phyloP scores from a whole-genome alignment of 2,113 vertebrate genomes.

The Urocitellus parryii region DNA sequence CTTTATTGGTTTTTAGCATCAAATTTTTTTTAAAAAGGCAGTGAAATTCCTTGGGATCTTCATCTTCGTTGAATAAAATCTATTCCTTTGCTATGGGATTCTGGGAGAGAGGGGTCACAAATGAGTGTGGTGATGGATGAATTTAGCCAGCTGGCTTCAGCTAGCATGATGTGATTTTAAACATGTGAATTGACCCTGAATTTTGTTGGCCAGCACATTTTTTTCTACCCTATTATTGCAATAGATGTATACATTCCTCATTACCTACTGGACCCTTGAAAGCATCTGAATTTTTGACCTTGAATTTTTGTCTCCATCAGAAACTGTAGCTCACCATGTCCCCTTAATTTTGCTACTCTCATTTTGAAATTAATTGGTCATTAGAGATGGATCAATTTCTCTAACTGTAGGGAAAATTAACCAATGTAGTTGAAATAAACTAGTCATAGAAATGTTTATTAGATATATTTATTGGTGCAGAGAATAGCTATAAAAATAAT shows the following conservation, averaged over 20 bases:
- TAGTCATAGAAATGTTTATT: constrained; percentile 38
- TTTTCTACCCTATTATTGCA: neutral
- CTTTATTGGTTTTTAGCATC: neutral
- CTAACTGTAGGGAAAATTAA: neutral
- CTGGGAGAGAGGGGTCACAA: neutral
- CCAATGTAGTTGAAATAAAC: constrained; percentile 42
- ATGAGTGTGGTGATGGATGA: neutral
- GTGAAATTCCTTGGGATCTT: neutral
- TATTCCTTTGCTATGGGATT: neutral
- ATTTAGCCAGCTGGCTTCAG: neutral
- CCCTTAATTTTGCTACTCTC: constrained; percentile 24
- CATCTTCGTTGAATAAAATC: neutral
- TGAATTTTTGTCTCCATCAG: constrained; percentile 4
- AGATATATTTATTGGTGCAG: constrained; percentile 12
- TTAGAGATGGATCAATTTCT: constrained; percentile 42
- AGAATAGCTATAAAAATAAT: constrained; percentile 43
- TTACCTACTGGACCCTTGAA: neutral
- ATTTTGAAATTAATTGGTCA: constrained; percentile 54
- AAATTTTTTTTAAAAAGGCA: no score
- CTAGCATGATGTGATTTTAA: neutral
- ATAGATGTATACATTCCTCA: neutral
- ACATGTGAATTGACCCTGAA: neutral
- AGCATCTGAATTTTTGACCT: constrained; percentile 49
- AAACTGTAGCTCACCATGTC: neutral
- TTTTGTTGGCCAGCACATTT: neutral